Evolutionary conservation across 2,113 vertebrate species (phyloP), one percentile per base, ranked within the genome.

Genomic region (Lates calcarifer): DNA sequence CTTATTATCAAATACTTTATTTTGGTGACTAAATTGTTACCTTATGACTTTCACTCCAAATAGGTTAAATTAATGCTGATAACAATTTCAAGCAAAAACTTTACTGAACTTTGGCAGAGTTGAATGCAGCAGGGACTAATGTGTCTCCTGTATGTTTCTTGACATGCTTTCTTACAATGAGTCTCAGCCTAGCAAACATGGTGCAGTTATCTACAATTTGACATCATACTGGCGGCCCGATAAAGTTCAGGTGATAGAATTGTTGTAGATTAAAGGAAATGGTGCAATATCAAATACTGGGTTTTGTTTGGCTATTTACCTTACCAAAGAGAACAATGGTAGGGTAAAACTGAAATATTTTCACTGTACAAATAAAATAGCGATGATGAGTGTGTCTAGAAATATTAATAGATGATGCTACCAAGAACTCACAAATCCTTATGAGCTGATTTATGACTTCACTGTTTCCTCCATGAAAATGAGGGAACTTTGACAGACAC

Each of bases 251-350:
- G 31, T 43, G 66, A 72, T 18, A 37, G 31, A 31, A 55, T 7
- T 58, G 71, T 49, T 74, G 8, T 14, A n/a, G 26, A 64, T 33
- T 37, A 41, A 70, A 24, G 45, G 31, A 74, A 75, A 74, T 35
- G 13, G 39, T 29, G 81, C 37, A 12, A 22, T 58, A 65, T 64
- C 17, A 35, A 43, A 66, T 15, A 8, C 18, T 33, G 26, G 20
- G 0, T 72, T 49, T 49, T 41, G 20, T 53, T 51, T 65, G 5
- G 17, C 5, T 24, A 4, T 66, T 41, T 45, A 45, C 11, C 1
- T 33, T 17, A 41, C 1, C 6, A 39, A 51, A 43, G 18, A 45
- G 31, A 51, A 45, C 17, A 14, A 63, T 22, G 22, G 10, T 2
- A 18, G 28, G n/a, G 11, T 20, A 1, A 37, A 8, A 33, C 10